These are phyloP conservation scores for Leptinotarsa peninsularis DNA, from an alignment of 2,888 invertebrate species.

Conservation along the genomic window DNA sequence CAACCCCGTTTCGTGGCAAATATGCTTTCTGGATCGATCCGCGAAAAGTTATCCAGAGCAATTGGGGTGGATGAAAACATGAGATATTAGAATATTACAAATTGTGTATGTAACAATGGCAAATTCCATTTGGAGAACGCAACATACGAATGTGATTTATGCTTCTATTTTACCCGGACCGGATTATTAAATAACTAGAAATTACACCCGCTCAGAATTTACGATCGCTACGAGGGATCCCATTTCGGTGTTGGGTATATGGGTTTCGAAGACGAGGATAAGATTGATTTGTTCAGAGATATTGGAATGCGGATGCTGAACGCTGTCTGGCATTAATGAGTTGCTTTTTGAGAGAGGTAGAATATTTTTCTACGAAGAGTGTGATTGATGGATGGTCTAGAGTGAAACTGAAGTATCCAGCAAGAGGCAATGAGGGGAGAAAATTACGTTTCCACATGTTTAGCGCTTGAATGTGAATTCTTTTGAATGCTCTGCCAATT, in stretches of 20 bases:
- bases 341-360: neutral
- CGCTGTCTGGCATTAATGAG: constrained; percentile 5
- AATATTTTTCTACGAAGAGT: neutral
- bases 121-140: neutral
- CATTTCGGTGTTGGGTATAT: neutral
- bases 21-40: neutral
- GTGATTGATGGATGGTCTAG: neutral
- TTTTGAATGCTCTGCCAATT: neutral
- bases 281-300: neutral
- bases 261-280: neutral
- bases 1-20: neutral
- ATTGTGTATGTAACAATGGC: constrained; percentile 3
- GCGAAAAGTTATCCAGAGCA: neutral
- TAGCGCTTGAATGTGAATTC: neutral
- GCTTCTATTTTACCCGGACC: neutral
- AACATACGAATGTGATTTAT: constrained; percentile 4
- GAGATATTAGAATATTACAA: constrained; percentile 10
- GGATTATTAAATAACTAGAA: constrained; percentile 11
- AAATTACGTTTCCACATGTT: neutral
- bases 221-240: neutral
- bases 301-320: neutral
- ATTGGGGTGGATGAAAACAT: neutral
- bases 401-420: neutral
- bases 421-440: neutral
- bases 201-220: constrained; percentile 4